Conservation (phyloP, 2,888 invertebrate species). For the Liodrosophila aerea region DNA sequence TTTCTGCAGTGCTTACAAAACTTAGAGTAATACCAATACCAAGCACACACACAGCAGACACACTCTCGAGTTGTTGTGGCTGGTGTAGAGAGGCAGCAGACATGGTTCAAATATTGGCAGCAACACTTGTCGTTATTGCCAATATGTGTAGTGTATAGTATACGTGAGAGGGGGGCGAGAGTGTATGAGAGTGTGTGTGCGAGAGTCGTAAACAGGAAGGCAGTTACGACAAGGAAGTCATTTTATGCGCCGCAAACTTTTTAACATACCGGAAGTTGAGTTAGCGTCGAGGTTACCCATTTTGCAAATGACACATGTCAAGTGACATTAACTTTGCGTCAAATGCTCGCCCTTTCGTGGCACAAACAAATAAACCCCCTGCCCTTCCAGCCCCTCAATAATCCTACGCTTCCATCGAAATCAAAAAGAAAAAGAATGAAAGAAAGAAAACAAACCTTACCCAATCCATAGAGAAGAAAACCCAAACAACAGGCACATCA, state of each 20-base stretch:
- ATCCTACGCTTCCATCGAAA: background rate
- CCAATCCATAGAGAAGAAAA: conserved; percentile 20
- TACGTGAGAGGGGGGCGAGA: conserved; percentile 1
- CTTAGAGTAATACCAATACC: conserved; percentile 37
- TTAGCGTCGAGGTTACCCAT: conserved; percentile 75
- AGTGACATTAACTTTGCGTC: conserved; percentile 80
- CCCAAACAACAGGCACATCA: conserved; percentile 39
- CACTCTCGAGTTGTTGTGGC: background rate
- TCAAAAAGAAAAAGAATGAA: too few species aligned
- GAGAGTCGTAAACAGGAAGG: conserved; percentile 71
- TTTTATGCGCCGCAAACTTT: conserved; percentile 78
- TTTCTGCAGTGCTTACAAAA: conserved; percentile 27
- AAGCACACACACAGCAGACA: conserved; percentile 6
- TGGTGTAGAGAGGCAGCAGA: conserved; percentile 49
- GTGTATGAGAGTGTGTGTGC: conserved; percentile 9
- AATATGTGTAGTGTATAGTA: conserved; percentile 55
- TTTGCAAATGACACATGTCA: conserved; percentile 81
- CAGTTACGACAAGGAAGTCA: conserved; percentile 75
- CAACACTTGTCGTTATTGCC: conserved; percentile 76
- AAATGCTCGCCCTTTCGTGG: conserved; percentile 68
- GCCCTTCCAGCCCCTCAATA: conserved; percentile 4
- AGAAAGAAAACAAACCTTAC: too few species aligned
- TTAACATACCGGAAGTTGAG: conserved; percentile 78
- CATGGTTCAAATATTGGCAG: conserved; percentile 68
- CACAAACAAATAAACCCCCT: conserved; percentile 69